Evolutionary conservation across 2,888 invertebrate species (phyloP).

Genomic region (Phania funesta): DNA sequence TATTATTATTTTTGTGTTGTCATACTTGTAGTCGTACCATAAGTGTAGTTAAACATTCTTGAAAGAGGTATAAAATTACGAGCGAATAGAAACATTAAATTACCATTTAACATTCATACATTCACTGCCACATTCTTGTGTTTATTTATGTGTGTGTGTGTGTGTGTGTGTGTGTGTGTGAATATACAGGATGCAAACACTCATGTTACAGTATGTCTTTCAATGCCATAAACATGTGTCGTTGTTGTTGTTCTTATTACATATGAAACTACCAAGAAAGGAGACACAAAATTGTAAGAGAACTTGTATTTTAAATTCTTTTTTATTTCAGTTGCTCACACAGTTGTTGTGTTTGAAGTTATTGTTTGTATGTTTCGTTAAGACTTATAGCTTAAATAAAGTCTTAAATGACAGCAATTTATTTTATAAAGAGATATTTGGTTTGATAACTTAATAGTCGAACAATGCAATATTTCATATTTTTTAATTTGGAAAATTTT

Average conservation of each 20-base stretch:
- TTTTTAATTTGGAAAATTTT: neutral
- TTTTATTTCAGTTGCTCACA: neutral
- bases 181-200: conserved; percentile 25
- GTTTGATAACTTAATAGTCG: conserved; percentile 40
- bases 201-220: conserved; percentile 31
- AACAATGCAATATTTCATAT: neutral
- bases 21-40: conserved; percentile 47
- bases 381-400: neutral
- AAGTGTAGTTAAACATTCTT: conserved; percentile 52
- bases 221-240: conserved; percentile 58
- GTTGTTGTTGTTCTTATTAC: conserved; percentile 19
- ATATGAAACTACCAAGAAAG: conserved; percentile 33
- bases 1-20: conserved; percentile 50
- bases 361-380: neutral
- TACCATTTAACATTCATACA: conserved; percentile 63
- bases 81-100: conserved; percentile 66
- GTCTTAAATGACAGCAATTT: neutral
- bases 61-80: conserved; percentile 64
- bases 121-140: neutral
- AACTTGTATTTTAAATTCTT: conserved; percentile 43
- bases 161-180: conserved; percentile 9
- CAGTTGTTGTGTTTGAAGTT: conserved; percentile 20
- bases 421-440: conserved; percentile 9
- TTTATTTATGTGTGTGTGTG: neutral
- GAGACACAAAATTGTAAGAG: conserved; percentile 6